Conservation (phyloP, 2,113 vertebrate species). For the human region DNA sequence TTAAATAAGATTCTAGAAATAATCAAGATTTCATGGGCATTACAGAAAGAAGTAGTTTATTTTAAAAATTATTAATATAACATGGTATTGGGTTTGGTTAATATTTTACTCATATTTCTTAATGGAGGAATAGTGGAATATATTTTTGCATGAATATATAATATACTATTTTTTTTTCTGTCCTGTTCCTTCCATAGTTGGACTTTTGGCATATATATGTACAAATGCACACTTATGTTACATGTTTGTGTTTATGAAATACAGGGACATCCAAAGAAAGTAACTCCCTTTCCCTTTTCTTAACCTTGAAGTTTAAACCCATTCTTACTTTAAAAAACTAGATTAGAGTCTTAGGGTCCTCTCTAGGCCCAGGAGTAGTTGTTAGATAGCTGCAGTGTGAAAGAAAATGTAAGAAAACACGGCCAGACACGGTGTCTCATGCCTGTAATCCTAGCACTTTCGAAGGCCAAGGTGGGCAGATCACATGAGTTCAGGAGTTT, state of each 20-base stretch:
- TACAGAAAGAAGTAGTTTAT: not conserved
- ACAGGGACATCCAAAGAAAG: not conserved
- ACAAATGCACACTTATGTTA: not conserved
- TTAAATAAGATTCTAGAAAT: conserved; percentile 3
- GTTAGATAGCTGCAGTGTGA: not conserved
- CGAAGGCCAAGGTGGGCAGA: no score
- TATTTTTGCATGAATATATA: not conserved
- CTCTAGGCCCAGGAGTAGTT: not conserved
- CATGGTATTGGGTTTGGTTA: not conserved
- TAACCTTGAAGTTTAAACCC: not conserved
- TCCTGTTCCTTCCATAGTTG: not conserved
- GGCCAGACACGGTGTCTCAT: no score
- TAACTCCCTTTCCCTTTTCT: not conserved
- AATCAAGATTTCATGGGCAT: conserved; percentile 5
- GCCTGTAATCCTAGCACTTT: no score
- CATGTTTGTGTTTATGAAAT: conserved; percentile 35
- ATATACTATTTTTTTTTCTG: not conserved
- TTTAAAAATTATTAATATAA: conserved; percentile 31
- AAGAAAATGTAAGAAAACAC: not conserved
- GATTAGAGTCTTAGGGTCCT: not conserved
- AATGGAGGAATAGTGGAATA: not conserved
- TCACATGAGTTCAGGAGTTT: no score
- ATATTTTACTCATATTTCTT: conserved; percentile 15
- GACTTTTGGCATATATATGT: not conserved
- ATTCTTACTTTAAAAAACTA: not conserved